Evolutionary conservation across 2,888 invertebrate genomes (phyloP), one percentile per base, ranked within the genome.

Genomic region (Sesamia inferens): DNA sequence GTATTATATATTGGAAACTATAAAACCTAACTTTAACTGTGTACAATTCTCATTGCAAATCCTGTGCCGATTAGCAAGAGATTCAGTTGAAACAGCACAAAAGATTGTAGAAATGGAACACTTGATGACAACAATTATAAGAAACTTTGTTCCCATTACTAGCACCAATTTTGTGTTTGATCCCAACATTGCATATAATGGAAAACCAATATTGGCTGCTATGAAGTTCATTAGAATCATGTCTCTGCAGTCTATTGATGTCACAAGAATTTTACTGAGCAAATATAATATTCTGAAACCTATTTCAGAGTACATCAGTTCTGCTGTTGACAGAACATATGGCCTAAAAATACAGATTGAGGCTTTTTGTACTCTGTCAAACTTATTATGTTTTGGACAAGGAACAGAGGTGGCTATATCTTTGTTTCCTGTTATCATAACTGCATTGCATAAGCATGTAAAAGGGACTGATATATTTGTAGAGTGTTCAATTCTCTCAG

Each of bases 41-140:
- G 97, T 98, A 0, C 97, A 97, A 22, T 97, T 97, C 81, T 97
- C 97, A 68, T 90, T 99, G 66, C 98, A 98, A 93, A 97, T 99
- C 82, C 94, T 99, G 64, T 98, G 97, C 68, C 97, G 99, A 81
- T 92, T 99, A 57, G 97, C 97, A 0, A 97, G 99, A 88, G 98
- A 99, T 91, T 98, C 98, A 13, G 93, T 97, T 58, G 97, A 97
- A 81, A 96, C 97, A 69, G 97, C 98, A 0, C 92, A 96, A 57
- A 97, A 96, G 89, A 97, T 99, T 71, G 94, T 97, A 19, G 94
- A 97, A 63, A 97, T 97, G 82, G 97, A 97, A 1, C 96, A 97
- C 82, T 96, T 99, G 22, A 93, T 99, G 81, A 93, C 97, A 3
- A 93, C 94, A 22, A 95, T 98, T 24, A 90, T 97, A 22, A 91